Conservation (phyloP, 2,113 vertebrate genomes). For the Vulpes ferrilata region DNA sequence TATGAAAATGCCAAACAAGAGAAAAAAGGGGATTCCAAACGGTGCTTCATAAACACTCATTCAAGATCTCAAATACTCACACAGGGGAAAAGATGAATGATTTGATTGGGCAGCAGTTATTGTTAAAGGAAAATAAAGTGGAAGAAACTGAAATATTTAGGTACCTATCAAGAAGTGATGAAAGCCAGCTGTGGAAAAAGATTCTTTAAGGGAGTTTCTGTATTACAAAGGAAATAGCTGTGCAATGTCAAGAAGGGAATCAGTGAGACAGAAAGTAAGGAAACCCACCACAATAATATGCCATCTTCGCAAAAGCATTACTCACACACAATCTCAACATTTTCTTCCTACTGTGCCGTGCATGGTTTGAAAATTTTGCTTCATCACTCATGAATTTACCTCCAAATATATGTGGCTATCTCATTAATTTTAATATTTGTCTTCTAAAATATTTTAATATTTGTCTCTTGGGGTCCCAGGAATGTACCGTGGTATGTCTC, state of each 20-base stretch:
- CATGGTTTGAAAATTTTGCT: constrained; percentile 12
- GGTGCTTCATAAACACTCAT: background rate
- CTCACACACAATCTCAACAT: background rate
- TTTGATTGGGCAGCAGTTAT: constrained; percentile 65
- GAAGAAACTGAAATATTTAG: constrained; percentile 79
- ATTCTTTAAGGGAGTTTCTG: constrained; percentile 65
- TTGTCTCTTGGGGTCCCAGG: background rate
- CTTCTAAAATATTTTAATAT: constrained; percentile 35
- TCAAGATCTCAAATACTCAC: constrained; percentile 36
- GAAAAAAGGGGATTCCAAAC: constrained; percentile 39
- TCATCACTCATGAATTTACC: constrained; percentile 4
- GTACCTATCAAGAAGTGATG: constrained; percentile 75
- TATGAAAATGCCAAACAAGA: constrained; percentile 51
- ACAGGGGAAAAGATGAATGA: constrained; percentile 45
- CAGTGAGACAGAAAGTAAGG: background rate
- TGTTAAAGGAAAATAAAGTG: constrained; percentile 76
- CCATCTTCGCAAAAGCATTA: background rate
- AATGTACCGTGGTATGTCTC: background rate
- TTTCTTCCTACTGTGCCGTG: background rate
- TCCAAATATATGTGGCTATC: background rate
- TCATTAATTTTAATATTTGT: constrained; percentile 28
- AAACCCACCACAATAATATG: constrained; percentile 25
- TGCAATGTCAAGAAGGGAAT: constrained; percentile 63
- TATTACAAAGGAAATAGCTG: constrained; percentile 74
- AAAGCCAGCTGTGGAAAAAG: constrained; percentile 78